Evolutionary conservation across 2,888 invertebrate species (phyloP).

Genomic region (Helleia helle): DNA sequence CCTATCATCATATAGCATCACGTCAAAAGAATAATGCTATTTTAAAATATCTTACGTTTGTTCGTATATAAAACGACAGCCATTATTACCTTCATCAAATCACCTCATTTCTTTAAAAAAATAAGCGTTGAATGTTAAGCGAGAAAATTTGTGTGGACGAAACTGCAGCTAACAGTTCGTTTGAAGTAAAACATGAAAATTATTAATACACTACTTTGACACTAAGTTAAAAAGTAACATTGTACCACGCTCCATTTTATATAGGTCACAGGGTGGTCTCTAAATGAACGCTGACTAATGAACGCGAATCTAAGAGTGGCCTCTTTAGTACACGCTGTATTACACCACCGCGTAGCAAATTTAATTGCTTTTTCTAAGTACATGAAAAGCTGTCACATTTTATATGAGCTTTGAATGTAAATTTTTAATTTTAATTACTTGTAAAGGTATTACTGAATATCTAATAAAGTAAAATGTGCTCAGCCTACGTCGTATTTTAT

Average conservation of each 20-base stretch:
- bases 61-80: no score
- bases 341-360: conserved; percentile 16
- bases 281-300: conserved; percentile 31
- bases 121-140: no score
- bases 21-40: no score
- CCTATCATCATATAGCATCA: no score
- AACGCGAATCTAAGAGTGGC: conserved; percentile 28
- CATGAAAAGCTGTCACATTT: conserved; percentile 10
- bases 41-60: no score
- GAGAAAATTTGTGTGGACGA: no score
- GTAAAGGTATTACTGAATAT: not conserved
- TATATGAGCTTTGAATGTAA: conserved; percentile 3
- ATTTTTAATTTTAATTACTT: conserved; percentile 6
- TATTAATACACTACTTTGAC: conserved; percentile 5
- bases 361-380: conserved; percentile 21
- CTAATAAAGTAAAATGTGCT: conserved; percentile 1
- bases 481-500: not conserved
- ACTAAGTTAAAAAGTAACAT: conserved; percentile 7
- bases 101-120: no score
- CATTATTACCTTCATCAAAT: no score
- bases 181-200: no score
- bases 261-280: conserved; percentile 28
- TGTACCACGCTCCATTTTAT: conserved; percentile 20
- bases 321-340: conserved; percentile 23
- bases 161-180: no score